phyloP scores from a whole-genome alignment of 37 sponge, comb jelly and placozoan species.

The Hormiphora californensis region DNA sequence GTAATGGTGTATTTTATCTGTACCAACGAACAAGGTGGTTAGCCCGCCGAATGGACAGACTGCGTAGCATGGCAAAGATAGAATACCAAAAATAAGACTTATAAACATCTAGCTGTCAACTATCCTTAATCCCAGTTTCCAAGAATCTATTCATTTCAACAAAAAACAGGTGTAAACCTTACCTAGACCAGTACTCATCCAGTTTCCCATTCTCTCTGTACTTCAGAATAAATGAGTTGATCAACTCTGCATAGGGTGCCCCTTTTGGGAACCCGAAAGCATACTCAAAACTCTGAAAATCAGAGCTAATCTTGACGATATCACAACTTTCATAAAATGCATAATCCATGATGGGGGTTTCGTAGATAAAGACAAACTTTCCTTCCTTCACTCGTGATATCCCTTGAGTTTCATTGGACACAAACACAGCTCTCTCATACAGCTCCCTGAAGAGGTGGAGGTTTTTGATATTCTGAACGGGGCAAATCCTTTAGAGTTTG shows the following conservation, averaged over 20 bases:
- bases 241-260: not conserved
- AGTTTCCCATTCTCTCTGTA: not conserved
- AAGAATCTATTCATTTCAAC: no score
- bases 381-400: not conserved
- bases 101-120: no score
- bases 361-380: conserved; percentile 5
- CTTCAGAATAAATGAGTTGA: not conserved
- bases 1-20: no score
- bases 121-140: no score
- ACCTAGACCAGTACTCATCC: not conserved
- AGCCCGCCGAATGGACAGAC: no score
- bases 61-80: no score
- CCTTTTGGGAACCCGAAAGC: conserved; percentile 1
- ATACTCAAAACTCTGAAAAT: not conserved
- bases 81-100: no score
- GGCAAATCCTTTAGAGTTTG: no score
- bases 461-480: no score
- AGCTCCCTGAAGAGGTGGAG: not conserved
- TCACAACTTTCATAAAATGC: not conserved
- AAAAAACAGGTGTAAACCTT: no score
- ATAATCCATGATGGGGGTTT: not conserved
- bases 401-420: not conserved
- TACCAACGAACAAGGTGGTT: no score
- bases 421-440: not conserved
- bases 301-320: not conserved